These are phyloP conservation scores for Axis porcinus DNA, from an alignment of 2,113 vertebrate genomes.

Conservation along the genomic window DNA sequence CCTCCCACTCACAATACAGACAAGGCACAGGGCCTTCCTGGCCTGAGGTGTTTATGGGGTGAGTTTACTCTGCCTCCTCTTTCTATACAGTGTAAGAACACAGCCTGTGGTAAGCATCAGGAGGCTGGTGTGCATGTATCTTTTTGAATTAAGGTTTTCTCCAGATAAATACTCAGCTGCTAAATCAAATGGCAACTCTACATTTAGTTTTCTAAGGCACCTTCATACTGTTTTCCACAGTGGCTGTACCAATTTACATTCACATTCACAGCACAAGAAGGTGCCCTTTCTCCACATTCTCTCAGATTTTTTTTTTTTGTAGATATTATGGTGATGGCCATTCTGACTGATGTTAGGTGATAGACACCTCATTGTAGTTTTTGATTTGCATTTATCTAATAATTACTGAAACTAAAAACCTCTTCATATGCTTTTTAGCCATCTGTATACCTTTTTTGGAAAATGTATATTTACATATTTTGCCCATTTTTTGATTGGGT, in stretches of 20 bases:
- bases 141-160: background rate
- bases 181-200: background rate
- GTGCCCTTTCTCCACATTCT: background rate
- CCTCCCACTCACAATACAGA: constrained; percentile 63
- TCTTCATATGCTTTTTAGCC: background rate
- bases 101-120: constrained; percentile 89
- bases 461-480: too few species aligned
- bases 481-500: too few species aligned
- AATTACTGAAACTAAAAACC: background rate
- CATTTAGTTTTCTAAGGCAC: background rate
- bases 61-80: constrained; percentile 83
- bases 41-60: constrained; percentile 52
- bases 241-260: background rate
- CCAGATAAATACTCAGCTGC: background rate
- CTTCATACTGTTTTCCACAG: background rate
- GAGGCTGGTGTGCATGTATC: constrained; percentile 72
- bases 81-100: constrained; percentile 83
- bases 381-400: background rate
- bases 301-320: background rate
- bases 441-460: too few species aligned
- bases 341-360: background rate
- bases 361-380: background rate
- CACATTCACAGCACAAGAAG: background rate
- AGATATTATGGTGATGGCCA: background rate
- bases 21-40: background rate